Evolutionary conservation across 2,113 vertebrate species (phyloP).

Genomic region (Charina bottae): DNA sequence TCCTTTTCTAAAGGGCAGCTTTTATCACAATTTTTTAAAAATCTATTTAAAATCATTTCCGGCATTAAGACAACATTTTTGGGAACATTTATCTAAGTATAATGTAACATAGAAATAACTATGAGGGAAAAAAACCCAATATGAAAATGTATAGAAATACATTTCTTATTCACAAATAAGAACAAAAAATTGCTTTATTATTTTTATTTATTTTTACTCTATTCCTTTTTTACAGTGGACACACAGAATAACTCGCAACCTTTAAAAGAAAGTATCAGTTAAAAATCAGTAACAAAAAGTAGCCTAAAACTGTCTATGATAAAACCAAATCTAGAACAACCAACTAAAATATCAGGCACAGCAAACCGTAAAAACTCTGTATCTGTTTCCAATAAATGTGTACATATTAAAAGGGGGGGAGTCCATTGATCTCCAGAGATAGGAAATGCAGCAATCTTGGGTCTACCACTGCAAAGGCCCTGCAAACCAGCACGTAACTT

Average conservation of each 20-base stretch:
- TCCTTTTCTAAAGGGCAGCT: background rate
- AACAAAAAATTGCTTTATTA: background rate
- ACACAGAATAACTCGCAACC: background rate
- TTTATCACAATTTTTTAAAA: background rate
- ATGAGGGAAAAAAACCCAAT: background rate
- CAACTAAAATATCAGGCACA: background rate
- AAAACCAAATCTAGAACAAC: background rate
- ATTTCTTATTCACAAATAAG: background rate
- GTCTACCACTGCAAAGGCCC: background rate
- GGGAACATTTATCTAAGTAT: background rate
- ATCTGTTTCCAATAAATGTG: background rate
- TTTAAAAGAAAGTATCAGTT: background rate
- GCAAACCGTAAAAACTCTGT: background rate
- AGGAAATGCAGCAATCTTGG: background rate
- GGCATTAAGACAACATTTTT: background rate
- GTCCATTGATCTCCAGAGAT: background rate
- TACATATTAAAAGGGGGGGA: too few species aligned
- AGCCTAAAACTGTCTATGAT: background rate
- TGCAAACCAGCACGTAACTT: background rate
- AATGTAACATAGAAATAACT: background rate
- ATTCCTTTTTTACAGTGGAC: background rate
- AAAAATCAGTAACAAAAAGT: background rate
- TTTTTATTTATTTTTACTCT: too few species aligned
- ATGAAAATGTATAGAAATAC: background rate
- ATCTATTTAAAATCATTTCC: background rate